Evolutionary conservation across 2,797 vertebrate species (phyloP), one percentile per base, ranked within the genome.

Genomic region (Aldrovandia affinis): DNA sequence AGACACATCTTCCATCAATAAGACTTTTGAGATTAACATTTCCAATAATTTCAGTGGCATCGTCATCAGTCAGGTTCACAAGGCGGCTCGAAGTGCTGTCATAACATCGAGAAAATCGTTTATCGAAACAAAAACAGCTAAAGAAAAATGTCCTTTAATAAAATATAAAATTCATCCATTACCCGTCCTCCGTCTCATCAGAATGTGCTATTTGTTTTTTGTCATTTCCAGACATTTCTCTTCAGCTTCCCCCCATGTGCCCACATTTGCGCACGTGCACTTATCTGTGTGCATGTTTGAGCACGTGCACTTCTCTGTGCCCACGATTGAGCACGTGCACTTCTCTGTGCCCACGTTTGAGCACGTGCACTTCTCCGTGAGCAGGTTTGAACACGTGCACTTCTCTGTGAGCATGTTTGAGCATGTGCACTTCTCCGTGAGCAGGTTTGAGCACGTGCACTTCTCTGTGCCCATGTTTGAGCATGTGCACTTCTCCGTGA

Each of bases 31-130:
- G 36, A 42, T 39, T 61, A 57, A 61, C 33, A 59, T 59, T 78
- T 65, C 44, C 25, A 47, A 54, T 68, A 44, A 44, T 54, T 80
- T 50, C 77, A 59, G 54, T 15, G 87, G 68, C 63, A 3, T 82
- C 86, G 77, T 86, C 82, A 77, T 88, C 78, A 85, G 86, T 55
- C 88, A 91, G 87, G 87, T 55, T 86, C 77, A 92, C 89, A 92
- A 92, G 87, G 90, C 90, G 85, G 92, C 84, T 78, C 70, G 73
- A 83, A 61, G 73, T 52, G 78, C 44, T 68, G 82, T 75, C 82
- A 83, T 42, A 78, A 83, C 65, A 33, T 9, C 22, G 39, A 75
- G 70, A 75, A 22, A 75, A 78, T 54, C 42, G 73, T 77, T 47
- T 73, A 78, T 61, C 33, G 75, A 50, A 78, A 78, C 70, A 54